phyloP scores from a whole-genome alignment of 1,140 invertebrate genomes.

The Zaprionus camerounensis region DNA sequence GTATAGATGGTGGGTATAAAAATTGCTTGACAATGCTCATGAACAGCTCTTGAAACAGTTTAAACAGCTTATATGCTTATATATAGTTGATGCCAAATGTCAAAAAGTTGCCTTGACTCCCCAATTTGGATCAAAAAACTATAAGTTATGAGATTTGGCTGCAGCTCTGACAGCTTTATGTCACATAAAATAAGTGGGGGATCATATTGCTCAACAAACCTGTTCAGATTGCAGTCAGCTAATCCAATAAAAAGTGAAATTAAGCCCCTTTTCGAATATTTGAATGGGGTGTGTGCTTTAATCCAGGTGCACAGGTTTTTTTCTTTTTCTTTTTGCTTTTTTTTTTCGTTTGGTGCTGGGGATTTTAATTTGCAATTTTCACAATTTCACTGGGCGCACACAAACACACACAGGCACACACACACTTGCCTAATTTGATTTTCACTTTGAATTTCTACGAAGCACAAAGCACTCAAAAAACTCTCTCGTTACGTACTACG shows the following conservation, averaged over 20 bases:
- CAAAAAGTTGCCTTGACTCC: constrained; percentile 67
- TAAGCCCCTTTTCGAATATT: constrained; percentile 15
- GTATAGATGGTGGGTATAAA: background rate
- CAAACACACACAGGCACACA: constrained; percentile 23
- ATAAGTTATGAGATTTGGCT: constrained; percentile 9
- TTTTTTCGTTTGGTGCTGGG: constrained; percentile 31
- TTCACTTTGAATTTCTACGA: constrained; percentile 72
- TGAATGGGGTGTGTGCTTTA: constrained; percentile 63
- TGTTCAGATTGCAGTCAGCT: constrained; percentile 63
- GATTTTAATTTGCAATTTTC: constrained; percentile 70
- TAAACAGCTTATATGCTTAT: background rate
- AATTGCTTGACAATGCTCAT: background rate
- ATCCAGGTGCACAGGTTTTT: constrained; percentile 69
- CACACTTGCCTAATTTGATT: constrained; percentile 61
- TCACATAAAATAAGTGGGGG: constrained; percentile 20
- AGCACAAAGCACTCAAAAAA: constrained; percentile 34
- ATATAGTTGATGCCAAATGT: constrained; percentile 36
- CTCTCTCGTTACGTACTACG: constrained; percentile 61
- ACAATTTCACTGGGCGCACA: constrained; percentile 66
- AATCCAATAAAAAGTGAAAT: constrained; percentile 82
- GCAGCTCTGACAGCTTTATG: constrained; percentile 31
- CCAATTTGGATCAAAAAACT: constrained; percentile 32
- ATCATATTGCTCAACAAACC: constrained; percentile 68
- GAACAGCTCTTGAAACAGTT: background rate
- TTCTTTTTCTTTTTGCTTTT: background rate